Conservation (phyloP, 2,113 vertebrate genomes). For the Rhinoderma darwinii region DNA sequence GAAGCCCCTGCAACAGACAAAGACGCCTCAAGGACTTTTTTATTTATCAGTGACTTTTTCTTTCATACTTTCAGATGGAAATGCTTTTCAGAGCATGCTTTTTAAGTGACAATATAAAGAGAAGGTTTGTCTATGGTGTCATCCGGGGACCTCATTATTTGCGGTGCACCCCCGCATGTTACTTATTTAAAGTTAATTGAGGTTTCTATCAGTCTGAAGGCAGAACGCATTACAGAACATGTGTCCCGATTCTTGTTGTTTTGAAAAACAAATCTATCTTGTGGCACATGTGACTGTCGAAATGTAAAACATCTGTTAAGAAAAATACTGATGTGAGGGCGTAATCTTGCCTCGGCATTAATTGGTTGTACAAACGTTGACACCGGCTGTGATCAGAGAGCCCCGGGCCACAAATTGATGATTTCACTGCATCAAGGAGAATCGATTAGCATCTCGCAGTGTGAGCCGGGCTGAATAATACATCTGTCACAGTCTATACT, state of each 20-base stretch:
- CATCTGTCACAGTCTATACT: constrained; percentile 21
- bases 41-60: not conserved
- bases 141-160: not conserved
- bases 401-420: constrained; percentile 1
- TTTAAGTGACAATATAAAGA: not conserved
- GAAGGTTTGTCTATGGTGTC: not conserved
- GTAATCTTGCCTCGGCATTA: constrained; percentile 34
- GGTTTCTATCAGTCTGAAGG: constrained; percentile 15
- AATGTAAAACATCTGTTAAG: constrained; percentile 41
- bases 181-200: not conserved
- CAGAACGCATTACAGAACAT: constrained; percentile 16
- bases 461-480: constrained; percentile 16
- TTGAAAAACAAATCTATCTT: constrained; percentile 19
- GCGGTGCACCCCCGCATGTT: not conserved
- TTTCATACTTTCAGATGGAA: not conserved
- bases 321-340: constrained; percentile 23
- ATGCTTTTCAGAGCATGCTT: not conserved
- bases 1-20: not conserved
- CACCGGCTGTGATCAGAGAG: constrained; percentile 44
- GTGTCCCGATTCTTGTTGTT: constrained; percentile 39
- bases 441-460: constrained; percentile 45
- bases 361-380: constrained; percentile 16
- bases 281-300: constrained; percentile 11
- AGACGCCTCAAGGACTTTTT: not conserved
- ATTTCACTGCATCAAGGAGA: not conserved